phyloP scores from a whole-genome alignment of 1,140 invertebrate genomes.

The Triops cancriformis region DNA sequence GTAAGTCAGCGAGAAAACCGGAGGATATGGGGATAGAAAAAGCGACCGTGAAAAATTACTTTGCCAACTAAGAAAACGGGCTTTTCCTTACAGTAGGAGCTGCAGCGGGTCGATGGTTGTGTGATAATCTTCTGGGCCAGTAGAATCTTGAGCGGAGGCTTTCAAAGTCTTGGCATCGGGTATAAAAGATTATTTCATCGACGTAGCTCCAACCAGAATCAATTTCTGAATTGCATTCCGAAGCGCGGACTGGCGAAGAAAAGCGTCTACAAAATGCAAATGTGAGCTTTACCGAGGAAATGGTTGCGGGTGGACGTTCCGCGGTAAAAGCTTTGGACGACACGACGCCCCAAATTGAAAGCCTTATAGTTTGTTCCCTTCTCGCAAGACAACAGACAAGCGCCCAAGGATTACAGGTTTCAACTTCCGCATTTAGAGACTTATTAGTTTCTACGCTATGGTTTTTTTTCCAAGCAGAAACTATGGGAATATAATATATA shows the following conservation, averaged over 20 bases:
- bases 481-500: background rate
- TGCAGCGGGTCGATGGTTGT: background rate
- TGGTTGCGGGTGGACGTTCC: background rate
- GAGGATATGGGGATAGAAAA: background rate
- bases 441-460: background rate
- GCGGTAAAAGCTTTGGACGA: too few relatives aligned
- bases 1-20: background rate
- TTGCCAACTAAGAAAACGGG: background rate
- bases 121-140: background rate
- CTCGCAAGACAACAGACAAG: background rate
- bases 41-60: slow-evolving; percentile 9
- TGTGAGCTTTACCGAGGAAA: background rate
- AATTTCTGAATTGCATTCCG: background rate
- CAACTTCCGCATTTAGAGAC: background rate
- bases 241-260: background rate
- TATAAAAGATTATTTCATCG: background rate
- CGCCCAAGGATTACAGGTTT: background rate
- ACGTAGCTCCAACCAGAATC: background rate
- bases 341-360: background rate
- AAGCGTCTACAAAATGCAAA: background rate
- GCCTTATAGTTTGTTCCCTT: background rate
- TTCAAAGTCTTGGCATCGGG: background rate
- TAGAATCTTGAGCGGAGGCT: background rate
- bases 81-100: background rate
- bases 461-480: background rate